Base-by-base conservation (phyloP, 2,113 vertebrate species). In the Poecilia latipinna region DNA sequence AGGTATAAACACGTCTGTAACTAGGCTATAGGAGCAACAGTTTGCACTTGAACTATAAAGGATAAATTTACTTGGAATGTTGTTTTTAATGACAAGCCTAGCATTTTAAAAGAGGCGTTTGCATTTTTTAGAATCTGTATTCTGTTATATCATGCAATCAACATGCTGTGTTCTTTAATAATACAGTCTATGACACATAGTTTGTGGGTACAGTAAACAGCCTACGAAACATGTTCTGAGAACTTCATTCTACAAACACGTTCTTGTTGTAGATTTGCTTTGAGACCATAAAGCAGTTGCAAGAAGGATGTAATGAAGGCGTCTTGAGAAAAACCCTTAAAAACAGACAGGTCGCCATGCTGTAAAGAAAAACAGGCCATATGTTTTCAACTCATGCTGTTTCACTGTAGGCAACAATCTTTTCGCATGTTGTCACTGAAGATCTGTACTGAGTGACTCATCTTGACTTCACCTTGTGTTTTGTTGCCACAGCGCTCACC, bases 401-500 rank as follows among this genome's bases (percentile, higher is more conserved):
- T 24, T 39, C 39, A 66, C 24, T 4, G 24, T 32, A 57, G 26
- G 26, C 26, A 29, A 28, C 39, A 68, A 48, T 42, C 15, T 28
- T 26, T 48, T 39, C 1, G 0, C 66, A 4, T 60, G 48, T 24
- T 61, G 57, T 61, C 33, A 69, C 26, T 12, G 35, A 42, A 42
- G 1, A 12, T 66, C 12, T 31, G 17, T 65, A 13, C 15, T 61
- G 24, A 67, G 2, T 63, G 24, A 17, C 26, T 11, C 8, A 60
- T 77, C 7, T 24, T n/a, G 26, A n/a, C 19, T 42, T 10, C 12
- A 42, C 37, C 17, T 35, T 42, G 29, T 64, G 1, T 12, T 70
- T 44, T 37, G 10, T 10, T 75, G 71, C 12, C 3, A 19, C 8
- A 61, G 12, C 39, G 7, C 29, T 83, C 57, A 83, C 17, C 37